phyloP scores from a whole-genome alignment of 2,888 invertebrate genomes.

The Caenorhabditis sp. region DNA sequence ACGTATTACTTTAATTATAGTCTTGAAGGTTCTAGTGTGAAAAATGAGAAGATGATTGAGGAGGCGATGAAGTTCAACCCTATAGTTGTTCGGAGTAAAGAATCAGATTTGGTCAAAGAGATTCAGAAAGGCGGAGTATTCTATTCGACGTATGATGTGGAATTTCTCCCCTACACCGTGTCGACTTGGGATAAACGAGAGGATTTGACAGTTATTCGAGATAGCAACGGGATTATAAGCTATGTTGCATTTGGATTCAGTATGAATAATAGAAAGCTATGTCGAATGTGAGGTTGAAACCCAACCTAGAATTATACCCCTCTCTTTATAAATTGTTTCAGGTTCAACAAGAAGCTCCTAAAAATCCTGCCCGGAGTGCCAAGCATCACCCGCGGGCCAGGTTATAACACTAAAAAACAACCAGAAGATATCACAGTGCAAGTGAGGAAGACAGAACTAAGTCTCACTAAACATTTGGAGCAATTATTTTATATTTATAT shows the following conservation, averaged over 20 bases:
- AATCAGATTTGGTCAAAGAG: constrained; percentile 39
- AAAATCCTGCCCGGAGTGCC: constrained; percentile 53
- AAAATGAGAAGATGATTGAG: constrained; percentile 41
- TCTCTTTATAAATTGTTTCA: constrained; percentile 8
- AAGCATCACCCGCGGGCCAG: constrained; percentile 47
- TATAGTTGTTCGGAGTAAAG: constrained; percentile 30
- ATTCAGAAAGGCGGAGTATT: constrained; percentile 54
- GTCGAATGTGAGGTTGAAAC: constrained; percentile 26
- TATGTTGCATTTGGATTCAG: constrained; percentile 57
- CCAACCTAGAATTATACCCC: neutral
- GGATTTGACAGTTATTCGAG: constrained; percentile 47
- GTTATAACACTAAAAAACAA: constrained; percentile 45
- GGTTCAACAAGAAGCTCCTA: constrained; percentile 55
- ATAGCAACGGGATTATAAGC: constrained; percentile 49
- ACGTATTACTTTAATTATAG: constrained; percentile 48
- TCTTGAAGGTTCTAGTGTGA: constrained; percentile 46
- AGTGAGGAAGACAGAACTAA: constrained; percentile 36
- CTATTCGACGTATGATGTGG: constrained; percentile 53
- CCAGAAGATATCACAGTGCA: constrained; percentile 43
- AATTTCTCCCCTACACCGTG: constrained; percentile 47
- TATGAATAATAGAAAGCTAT: constrained; percentile 43
- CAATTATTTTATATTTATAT: constrained; percentile 48
- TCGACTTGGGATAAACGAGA: constrained; percentile 48
- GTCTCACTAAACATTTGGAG: constrained; percentile 42
- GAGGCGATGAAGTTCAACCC: constrained; percentile 42